Base-by-base conservation (phyloP, 2,113 vertebrate genomes). In the Antennarius striatus region DNA sequence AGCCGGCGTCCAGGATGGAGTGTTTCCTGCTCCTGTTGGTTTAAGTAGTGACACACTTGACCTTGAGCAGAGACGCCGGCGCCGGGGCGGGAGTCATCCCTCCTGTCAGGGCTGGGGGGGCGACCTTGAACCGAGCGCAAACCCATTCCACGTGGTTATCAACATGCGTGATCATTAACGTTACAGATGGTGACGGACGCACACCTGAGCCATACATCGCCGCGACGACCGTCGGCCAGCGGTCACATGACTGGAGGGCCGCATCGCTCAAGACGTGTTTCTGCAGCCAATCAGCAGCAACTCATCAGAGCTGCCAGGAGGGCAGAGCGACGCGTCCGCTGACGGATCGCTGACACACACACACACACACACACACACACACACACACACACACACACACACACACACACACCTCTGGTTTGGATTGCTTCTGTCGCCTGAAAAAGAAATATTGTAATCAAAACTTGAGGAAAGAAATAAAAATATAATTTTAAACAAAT, bases 101-200 rank as follows among this genome's bases (percentile, higher is more conserved):
- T 91, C 86, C 91, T 89, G 91, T 91, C 90, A 88, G 68, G 70
- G 60, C 51, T 49, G 43, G 69, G 56, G 82, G 71, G 72, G 77
- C 86, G 89, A 92, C 91, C 92, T 93, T 93, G 92, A 92, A 90
- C 88, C 68, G 73, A 88, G 84, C 89, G 90, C 91, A 89, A 89
- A 92, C 91, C 92, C 91, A 92, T 92, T 93, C 90, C 90, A 89
- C 89, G 84, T 87, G 85, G 80, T 86, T 91, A 93, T 91, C 85
- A 91, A 92, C 91, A 85, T 80, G 84, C 89, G 90, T 91, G 88
- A 91, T 92, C 83, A 79, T 89, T 92, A 91, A 90, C 90, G 88
- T 92, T 85, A 89, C 77, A 75, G 90, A 92, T 90, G 90, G 92
- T 88, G 84, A 88, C 86, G 74, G 81, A 80, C 68, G 61, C 73